Conservation (phyloP, 2,113 vertebrate species). For the Pavo muticus region DNA sequence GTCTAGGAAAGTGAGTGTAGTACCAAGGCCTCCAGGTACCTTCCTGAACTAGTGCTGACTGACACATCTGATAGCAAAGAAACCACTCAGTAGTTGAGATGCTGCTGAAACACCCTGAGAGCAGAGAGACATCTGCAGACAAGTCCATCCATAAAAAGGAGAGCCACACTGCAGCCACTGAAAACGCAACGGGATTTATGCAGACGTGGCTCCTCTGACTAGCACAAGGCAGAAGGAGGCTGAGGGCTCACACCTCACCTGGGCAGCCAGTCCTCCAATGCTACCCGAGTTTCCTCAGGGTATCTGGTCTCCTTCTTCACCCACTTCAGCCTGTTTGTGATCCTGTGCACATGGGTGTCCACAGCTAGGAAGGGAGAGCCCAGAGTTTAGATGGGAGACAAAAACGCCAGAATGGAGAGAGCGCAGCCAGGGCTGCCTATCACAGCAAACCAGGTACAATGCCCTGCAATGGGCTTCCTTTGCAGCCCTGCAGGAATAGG, state of each 20-base stretch:
- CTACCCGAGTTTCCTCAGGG: slow-evolving; percentile 88
- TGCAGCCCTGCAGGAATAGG: neutral
- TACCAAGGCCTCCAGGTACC: neutral
- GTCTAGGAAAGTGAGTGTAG: neutral
- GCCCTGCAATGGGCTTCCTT: neutral
- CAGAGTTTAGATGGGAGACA: slow-evolving; percentile 22
- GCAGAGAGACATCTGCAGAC: neutral
- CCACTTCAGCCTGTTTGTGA: slow-evolving; percentile 91
- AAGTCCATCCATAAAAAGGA: neutral
- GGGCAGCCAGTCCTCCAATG: slow-evolving; percentile 93
- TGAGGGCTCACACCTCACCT: slow-evolving; percentile 76
- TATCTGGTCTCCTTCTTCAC: slow-evolving; percentile 81
- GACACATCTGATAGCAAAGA: neutral
- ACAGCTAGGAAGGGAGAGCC: slow-evolving; percentile 82
- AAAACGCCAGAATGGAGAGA: neutral
- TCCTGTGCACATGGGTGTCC: slow-evolving; percentile 96
- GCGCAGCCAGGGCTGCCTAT: neutral
- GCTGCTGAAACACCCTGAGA: neutral
- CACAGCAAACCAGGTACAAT: neutral
- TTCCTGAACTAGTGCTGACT: neutral
- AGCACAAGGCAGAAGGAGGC: neutral
- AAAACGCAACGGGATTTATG: accelerated
- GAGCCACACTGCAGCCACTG: neutral
- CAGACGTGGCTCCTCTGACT: neutral
- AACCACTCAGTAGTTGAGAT: neutral